These are phyloP conservation scores for Trisateles emortualis DNA, from an alignment of 2,888 invertebrate genomes.

Conservation along the genomic window DNA sequence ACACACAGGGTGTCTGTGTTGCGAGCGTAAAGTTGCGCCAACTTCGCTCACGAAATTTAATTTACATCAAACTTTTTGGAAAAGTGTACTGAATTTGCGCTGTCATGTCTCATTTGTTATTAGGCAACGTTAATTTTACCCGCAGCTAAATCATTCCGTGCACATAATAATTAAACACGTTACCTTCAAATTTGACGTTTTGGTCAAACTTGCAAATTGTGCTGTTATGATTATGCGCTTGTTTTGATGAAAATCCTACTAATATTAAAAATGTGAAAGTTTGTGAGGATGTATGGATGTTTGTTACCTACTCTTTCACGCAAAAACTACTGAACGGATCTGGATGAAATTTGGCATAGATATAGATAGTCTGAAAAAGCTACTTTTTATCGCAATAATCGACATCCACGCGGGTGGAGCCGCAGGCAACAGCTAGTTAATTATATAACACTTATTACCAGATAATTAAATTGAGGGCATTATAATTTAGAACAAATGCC, in stretches of 20 bases:
- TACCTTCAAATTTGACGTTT: slow-evolving; percentile 62
- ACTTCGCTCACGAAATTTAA: slow-evolving; percentile 70
- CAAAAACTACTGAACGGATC: too few species aligned
- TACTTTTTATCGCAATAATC: too few species aligned
- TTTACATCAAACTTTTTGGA: slow-evolving; percentile 73
- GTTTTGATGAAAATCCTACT: too few species aligned
- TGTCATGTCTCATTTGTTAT: slow-evolving; percentile 76
- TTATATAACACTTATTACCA: slow-evolving; percentile 44
- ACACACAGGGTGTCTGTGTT: slow-evolving; percentile 63
- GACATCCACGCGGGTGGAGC: too few species aligned
- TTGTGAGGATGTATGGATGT: too few species aligned
- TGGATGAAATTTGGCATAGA: too few species aligned
- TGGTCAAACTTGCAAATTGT: slow-evolving; percentile 67
- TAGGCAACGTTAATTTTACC: slow-evolving; percentile 69
- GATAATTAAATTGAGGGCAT: slow-evolving; percentile 37
- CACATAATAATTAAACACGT: slow-evolving; percentile 70
- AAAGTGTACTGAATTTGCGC: slow-evolving; percentile 71
- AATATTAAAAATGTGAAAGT: too few species aligned
- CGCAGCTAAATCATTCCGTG: slow-evolving; percentile 67
- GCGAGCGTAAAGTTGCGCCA: slow-evolving; percentile 62
- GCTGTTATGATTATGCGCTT: slow-evolving; percentile 61
- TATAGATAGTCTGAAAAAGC: too few species aligned
- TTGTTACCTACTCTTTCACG: too few species aligned
- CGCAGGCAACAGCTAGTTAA: too few species aligned
- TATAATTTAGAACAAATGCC: slow-evolving; percentile 30